Evolutionary conservation across 2,888 invertebrate genomes (phyloP).

Genomic region (Oscheius myriophilus): DNA sequence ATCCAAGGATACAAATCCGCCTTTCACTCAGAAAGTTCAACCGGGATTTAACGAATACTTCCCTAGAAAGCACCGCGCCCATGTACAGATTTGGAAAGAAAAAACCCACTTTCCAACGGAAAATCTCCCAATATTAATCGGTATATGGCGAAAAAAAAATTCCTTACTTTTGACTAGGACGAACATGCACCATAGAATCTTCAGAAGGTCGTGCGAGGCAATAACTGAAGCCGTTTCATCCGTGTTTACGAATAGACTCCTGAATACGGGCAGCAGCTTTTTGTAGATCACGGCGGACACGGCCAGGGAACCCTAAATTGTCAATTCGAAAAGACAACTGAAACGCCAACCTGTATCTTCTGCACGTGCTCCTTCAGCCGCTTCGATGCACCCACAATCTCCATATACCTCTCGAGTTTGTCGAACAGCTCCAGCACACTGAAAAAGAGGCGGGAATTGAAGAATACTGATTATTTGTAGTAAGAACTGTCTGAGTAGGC

Average conservation of each 20-base stretch:
- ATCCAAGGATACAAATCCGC: too few species aligned
- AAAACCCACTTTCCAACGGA: too few species aligned
- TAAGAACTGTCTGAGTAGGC: too few species aligned
- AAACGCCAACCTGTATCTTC: slow-evolving; percentile 74
- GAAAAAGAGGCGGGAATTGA: slow-evolving; percentile 40
- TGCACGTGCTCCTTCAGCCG: slow-evolving; percentile 83
- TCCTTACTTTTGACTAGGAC: slow-evolving; percentile 46
- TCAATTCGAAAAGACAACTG: not conserved
- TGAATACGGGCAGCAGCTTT: slow-evolving; percentile 88
- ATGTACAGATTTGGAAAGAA: too few species aligned
- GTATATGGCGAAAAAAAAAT: too few species aligned
- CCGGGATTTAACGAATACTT: too few species aligned
- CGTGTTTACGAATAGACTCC: slow-evolving; percentile 81
- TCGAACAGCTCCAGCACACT: slow-evolving; percentile 91
- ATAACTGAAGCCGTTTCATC: slow-evolving; percentile 72
- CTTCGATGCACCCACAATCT: slow-evolving; percentile 87
- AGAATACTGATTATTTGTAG: too few species aligned
- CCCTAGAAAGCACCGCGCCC: too few species aligned
- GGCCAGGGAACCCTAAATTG: slow-evolving; percentile 83
- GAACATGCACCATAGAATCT: slow-evolving; percentile 50
- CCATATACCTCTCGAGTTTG: slow-evolving; percentile 93
- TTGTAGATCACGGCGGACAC: slow-evolving; percentile 93
- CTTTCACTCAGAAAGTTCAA: too few species aligned
- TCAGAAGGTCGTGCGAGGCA: slow-evolving; percentile 48
- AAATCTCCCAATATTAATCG: too few species aligned